Evolutionary conservation across 2,888 invertebrate genomes (phyloP).

Genomic region (Agonopterix arenella): DNA sequence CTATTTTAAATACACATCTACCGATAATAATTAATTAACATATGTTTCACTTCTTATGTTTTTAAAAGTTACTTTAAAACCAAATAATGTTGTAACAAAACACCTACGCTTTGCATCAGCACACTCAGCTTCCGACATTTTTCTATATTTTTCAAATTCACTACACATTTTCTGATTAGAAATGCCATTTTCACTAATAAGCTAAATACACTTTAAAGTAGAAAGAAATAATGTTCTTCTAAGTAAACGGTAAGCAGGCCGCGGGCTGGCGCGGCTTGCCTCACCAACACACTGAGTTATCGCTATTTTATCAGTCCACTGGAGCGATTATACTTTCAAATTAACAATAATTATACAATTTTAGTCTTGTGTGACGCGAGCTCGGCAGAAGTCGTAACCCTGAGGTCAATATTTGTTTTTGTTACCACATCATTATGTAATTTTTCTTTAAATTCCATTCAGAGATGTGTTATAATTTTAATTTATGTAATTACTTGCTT

Average conservation of each 20-base stretch:
- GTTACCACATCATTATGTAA: background rate
- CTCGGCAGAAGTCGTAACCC: constrained; percentile 18
- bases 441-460: too few species aligned
- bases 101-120: constrained; percentile 48
- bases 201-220: background rate
- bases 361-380: background rate
- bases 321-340: constrained; percentile 55
- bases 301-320: constrained; percentile 46
- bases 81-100: background rate
- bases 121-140: constrained; percentile 38
- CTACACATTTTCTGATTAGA: constrained; percentile 47
- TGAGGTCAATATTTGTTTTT: constrained; percentile 33
- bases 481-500: too few species aligned
- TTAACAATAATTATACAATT: constrained; percentile 35
- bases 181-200: constrained; percentile 39
- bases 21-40: too few species aligned
- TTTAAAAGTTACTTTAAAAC: too few species aligned
- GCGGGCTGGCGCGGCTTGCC: constrained; percentile 21
- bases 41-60: too few species aligned
- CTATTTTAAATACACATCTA: too few species aligned
- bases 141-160: constrained; percentile 41
- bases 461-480: too few species aligned
- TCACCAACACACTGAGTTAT: constrained; percentile 43
- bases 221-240: background rate
- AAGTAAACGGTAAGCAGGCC: too few species aligned